phyloP scores from a whole-genome alignment of 1,140 invertebrate genomes.

The Chymomyza costata region DNA sequence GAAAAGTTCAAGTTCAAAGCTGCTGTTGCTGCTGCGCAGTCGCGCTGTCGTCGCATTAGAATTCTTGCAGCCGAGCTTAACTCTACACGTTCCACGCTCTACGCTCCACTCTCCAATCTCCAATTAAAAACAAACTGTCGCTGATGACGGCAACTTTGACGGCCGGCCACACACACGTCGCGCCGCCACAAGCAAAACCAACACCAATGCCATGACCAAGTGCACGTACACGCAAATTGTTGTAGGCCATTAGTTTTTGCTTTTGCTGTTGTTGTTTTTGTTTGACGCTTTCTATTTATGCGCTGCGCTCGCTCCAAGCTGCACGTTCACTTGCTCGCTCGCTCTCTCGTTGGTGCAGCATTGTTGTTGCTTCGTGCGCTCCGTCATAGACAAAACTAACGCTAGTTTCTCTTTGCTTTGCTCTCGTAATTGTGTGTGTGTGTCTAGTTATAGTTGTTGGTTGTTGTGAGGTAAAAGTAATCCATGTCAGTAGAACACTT shows the following conservation, averaged over 20 bases:
- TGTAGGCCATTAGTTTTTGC: conserved; percentile 11
- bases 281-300: conserved; percentile 16
- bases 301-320: conserved; percentile 9
- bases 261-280: conserved; percentile 9
- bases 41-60: conserved; percentile 48
- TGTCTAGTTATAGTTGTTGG: conserved; percentile 25
- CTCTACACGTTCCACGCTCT: conserved; percentile 2
- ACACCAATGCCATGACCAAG: conserved; percentile 27
- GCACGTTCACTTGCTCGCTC: conserved; percentile 14
- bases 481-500: conserved; percentile 75
- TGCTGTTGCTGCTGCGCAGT: conserved; percentile 18
- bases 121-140: background rate
- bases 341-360: conserved; percentile 10
- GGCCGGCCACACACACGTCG: conserved; percentile 15
- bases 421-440: background rate
- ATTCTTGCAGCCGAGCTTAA: conserved; percentile 30
- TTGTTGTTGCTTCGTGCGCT: conserved; percentile 19
- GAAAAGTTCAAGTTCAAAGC: conserved; percentile 73
- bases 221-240: conserved; percentile 50
- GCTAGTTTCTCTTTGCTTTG: conserved; percentile 49
- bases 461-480: conserved; percentile 58
- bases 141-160: background rate
- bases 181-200: conserved; percentile 7
- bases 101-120: background rate
- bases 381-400: conserved; percentile 53